phyloP scores from a whole-genome alignment of 2,888 invertebrate genomes.

The Netelia virgata region DNA sequence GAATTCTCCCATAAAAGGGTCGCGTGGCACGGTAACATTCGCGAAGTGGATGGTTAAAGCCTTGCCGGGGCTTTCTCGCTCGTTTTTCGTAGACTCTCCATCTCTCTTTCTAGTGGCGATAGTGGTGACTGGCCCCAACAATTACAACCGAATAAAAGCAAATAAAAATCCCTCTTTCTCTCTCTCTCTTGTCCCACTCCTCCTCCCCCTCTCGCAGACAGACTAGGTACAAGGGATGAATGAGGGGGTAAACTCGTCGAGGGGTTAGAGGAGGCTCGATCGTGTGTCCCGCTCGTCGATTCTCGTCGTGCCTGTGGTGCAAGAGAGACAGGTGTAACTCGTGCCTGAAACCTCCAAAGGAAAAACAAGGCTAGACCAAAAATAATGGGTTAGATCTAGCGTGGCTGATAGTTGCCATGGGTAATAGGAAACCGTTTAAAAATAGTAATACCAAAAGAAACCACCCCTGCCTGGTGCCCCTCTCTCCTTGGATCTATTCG shows the following conservation, averaged over 20 bases:
- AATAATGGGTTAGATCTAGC: conserved; percentile 82
- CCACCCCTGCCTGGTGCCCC: neutral
- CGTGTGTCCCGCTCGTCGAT: conserved; percentile 33
- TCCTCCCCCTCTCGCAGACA: conserved; percentile 17
- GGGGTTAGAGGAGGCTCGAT: conserved; percentile 38
- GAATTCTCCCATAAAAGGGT: conserved; percentile 78
- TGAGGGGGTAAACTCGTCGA: conserved; percentile 20
- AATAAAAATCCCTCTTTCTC: conserved; percentile 77
- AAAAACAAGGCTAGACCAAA: conserved; percentile 83
- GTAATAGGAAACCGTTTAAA: conserved; percentile 83
- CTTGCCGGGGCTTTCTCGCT: conserved; percentile 52
- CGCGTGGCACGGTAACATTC: conserved; percentile 84
- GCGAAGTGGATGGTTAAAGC: conserved; percentile 81
- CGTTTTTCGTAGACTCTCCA: conserved; percentile 9
- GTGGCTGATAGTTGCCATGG: conserved; percentile 82
- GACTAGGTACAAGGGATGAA: conserved; percentile 32
- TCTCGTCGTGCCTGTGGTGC: conserved; percentile 29
- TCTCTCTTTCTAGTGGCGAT: conserved; percentile 81
- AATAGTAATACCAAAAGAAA: conserved; percentile 76
- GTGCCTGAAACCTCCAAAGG: conserved; percentile 65
- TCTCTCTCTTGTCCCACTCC: neutral
- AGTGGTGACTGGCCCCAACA: conserved; percentile 84
- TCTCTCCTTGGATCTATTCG: neutral
- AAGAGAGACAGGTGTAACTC: conserved; percentile 57
- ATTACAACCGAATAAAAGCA: conserved; percentile 84